A percentile compares a stretch with the other conserved stretches of the same genome.
Conservation (phyloP, 2,113 vertebrate species). For the Tylochromis polylepis region DNA sequence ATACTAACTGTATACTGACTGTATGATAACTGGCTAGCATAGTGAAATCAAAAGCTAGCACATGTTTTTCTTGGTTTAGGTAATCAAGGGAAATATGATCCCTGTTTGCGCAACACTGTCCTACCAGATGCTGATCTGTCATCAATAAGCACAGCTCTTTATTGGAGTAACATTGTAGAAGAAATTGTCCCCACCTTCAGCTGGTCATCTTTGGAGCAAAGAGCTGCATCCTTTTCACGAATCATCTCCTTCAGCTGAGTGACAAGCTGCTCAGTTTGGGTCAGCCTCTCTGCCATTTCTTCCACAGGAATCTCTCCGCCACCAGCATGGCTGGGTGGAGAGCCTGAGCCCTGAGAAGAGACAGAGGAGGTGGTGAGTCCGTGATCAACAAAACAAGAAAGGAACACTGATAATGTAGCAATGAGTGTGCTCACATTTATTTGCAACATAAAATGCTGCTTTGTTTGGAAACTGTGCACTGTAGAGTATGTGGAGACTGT, state of each 20-base stretch:
- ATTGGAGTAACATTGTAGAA: background rate
- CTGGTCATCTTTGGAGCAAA: conserved; percentile 78
- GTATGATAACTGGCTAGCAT: background rate
- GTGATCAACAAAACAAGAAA: background rate
- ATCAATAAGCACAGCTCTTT: background rate
- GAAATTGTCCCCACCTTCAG: conserved; percentile 73
- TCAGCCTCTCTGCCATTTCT: conserved; percentile 79
- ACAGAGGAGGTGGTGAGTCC: background rate
- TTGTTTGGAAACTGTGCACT: background rate
- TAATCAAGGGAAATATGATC: background rate
- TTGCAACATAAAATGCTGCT: background rate
- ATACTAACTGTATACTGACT: background rate
- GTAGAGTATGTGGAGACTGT: background rate
- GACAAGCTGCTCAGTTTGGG: conserved; percentile 80
- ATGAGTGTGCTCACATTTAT: background rate
- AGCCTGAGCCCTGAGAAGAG: conserved; percentile 62
- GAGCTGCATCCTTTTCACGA: conserved; percentile 80
- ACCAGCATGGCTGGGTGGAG: conserved; percentile 16
- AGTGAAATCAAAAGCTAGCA: background rate
- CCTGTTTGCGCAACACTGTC: background rate
- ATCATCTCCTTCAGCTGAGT: conserved; percentile 84
- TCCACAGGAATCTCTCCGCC: conserved; percentile 27
- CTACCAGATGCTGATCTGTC: background rate
- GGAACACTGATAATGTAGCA: background rate
- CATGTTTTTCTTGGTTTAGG: background rate